A percentile compares a stretch with the other conserved stretches of the same genome.
phyloP scores from a whole-genome alignment of 2,888 invertebrate species.

The Amphipoea lucens region DNA sequence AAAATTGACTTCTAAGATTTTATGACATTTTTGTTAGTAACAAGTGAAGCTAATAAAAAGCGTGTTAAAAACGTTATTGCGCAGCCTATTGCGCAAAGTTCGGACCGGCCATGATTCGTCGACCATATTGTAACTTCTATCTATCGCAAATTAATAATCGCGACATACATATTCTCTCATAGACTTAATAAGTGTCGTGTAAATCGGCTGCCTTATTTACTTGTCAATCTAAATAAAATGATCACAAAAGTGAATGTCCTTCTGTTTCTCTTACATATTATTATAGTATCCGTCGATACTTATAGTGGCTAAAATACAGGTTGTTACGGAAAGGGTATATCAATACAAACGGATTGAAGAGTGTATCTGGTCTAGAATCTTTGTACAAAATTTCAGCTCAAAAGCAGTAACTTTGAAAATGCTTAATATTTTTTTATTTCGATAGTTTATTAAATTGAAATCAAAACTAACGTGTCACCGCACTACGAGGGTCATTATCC shows the following conservation, averaged over 20 bases:
- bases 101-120: background rate
- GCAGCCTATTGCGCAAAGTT: background rate
- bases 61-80: background rate
- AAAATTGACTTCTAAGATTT: background rate
- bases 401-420: too few relatives aligned
- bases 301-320: conserved; percentile 24
- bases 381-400: too few relatives aligned
- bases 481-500: too few relatives aligned
- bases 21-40: background rate
- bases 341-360: too few relatives aligned
- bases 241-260: conserved; percentile 58
- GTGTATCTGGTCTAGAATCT: too few relatives aligned
- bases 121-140: background rate
- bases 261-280: background rate
- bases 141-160: conserved; percentile 1
- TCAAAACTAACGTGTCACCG: too few relatives aligned
- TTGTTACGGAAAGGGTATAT: too few relatives aligned
- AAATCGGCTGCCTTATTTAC: conserved; percentile 34
- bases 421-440: too few relatives aligned
- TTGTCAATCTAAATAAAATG: conserved; percentile 34
- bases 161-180: background rate
- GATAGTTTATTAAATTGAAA: too few relatives aligned
- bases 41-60: background rate
- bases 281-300: conserved; percentile 13
- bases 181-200: conserved; percentile 39